Evolutionary conservation across 2,113 vertebrate species (phyloP).

Genomic region (Ammodytes dubius): DNA sequence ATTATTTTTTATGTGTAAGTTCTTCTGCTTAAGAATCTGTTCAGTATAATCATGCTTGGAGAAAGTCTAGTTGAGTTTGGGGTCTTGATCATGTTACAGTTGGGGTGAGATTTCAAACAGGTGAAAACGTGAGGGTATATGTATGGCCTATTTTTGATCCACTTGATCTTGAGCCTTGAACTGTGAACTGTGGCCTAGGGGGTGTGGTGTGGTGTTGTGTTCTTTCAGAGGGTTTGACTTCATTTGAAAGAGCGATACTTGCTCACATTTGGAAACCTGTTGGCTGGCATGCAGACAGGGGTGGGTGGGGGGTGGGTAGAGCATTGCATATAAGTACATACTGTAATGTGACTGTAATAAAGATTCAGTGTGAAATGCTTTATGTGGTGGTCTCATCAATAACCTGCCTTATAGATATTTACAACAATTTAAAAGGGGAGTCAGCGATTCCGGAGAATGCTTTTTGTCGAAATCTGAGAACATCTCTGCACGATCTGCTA

Average conservation of each 20-base stretch:
- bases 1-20: not conserved
- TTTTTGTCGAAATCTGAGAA: not conserved
- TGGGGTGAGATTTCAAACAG: not conserved
- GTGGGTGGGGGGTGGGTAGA: constrained; percentile 3
- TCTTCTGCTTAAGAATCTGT: not conserved
- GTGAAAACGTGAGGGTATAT: not conserved
- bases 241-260: not conserved
- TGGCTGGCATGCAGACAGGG: constrained; percentile 4
- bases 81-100: not conserved
- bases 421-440: not conserved
- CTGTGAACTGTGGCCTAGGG: constrained; percentile 68
- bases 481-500: not conserved
- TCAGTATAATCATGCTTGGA: not conserved
- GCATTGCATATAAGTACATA: not conserved
- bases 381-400: constrained; percentile 33
- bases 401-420: not conserved
- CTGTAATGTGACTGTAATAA: constrained; percentile 57
- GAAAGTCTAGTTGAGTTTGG: constrained; percentile 15
- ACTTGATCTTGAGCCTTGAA: constrained; percentile 58
- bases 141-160: constrained; percentile 25
- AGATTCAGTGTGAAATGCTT: constrained; percentile 39
- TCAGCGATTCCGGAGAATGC: too few species aligned
- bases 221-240: constrained; percentile 13
- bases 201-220: constrained; percentile 11
- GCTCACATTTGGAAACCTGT: not conserved